Evolutionary conservation across 92 coral and sea anemone genomes (phyloP).

Genomic region (Metridium senile): DNA sequence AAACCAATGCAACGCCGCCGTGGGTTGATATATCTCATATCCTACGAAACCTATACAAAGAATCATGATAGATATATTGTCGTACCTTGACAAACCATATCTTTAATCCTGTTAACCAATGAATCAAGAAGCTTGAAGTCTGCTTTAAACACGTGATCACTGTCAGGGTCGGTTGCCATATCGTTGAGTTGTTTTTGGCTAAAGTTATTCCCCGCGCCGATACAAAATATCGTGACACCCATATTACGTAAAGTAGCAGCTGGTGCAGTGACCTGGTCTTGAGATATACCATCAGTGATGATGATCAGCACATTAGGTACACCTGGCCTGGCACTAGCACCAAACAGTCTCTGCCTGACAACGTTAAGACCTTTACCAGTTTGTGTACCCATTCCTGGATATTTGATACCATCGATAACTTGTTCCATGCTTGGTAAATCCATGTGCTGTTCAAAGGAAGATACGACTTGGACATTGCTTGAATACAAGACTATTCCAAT

Average conservation of each 20-base stretch:
- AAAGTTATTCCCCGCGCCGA: constrained; percentile 37
- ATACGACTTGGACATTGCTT: constrained; percentile 34
- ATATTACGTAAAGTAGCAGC: constrained; percentile 47
- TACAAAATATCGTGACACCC: constrained; percentile 49
- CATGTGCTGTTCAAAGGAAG: constrained; percentile 41
- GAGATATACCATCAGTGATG: constrained; percentile 46
- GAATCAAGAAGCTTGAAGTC: constrained; percentile 39
- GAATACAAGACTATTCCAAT: constrained; percentile 65
- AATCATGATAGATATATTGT: too few relatives aligned
- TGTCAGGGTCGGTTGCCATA: constrained; percentile 63
- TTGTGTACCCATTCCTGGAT: constrained; percentile 45
- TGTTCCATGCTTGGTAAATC: constrained; percentile 16
- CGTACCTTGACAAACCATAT: constrained; percentile 49
- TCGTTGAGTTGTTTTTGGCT: constrained; percentile 35
- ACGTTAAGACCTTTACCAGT: constrained; percentile 61
- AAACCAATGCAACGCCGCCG: too few relatives aligned
- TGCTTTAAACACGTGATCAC: constrained; percentile 52
- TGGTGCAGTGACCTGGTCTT: constrained; percentile 42
- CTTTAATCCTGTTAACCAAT: constrained; percentile 45
- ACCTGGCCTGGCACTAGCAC: constrained; percentile 50
- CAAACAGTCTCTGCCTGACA: constrained; percentile 47
- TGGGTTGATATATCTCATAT: too few relatives aligned
- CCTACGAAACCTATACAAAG: too few relatives aligned
- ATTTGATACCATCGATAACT: constrained; percentile 48
- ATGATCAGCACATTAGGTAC: constrained; percentile 52